A percentile compares a stretch with the other conserved stretches of the same genome.
These are phyloP conservation scores for Ochotona princeps DNA, from an alignment of 2,113 vertebrate genomes.

Conservation along the genomic window DNA sequence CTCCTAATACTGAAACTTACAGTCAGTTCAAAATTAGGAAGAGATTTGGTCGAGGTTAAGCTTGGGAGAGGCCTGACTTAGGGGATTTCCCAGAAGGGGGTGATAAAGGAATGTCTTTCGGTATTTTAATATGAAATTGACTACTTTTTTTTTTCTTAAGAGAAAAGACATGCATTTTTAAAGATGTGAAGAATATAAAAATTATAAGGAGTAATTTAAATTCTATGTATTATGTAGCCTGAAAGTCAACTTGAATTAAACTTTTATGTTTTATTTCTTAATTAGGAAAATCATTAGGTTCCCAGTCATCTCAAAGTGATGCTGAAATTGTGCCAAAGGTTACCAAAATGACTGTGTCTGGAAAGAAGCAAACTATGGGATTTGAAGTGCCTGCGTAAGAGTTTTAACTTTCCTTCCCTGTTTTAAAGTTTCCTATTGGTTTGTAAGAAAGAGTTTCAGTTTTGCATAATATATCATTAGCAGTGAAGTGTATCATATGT, in stretches of 20 bases:
- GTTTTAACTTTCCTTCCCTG: neutral
- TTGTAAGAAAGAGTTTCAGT: neutral
- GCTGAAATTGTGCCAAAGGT: constrained; percentile 96
- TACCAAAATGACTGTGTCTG: constrained; percentile 97
- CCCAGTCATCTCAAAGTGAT: constrained; percentile 88
- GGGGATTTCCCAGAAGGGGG: constrained; percentile 71
- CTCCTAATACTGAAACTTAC: constrained; percentile 79
- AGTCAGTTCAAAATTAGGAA: constrained; percentile 80
- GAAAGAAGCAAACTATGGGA: constrained; percentile 98
- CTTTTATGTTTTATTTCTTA: constrained; percentile 77
- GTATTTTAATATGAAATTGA: constrained; percentile 21
- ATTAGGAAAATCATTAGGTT: constrained; percentile 92
- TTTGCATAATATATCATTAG: neutral
- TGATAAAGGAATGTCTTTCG: constrained; percentile 53
- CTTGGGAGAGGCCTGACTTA: constrained; percentile 12
- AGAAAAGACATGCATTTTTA: neutral
- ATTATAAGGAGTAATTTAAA: constrained; percentile 10
- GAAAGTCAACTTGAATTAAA: constrained; percentile 20
- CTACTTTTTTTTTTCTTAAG: constrained; percentile 36
- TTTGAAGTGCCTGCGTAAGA: constrained; percentile 97
- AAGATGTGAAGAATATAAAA: constrained; percentile 42
- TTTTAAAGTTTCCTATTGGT: constrained; percentile 64
- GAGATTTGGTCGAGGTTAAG: constrained; percentile 72
- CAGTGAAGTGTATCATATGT: neutral
- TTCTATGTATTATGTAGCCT: neutral